Evolutionary conservation across 2,888 invertebrate species (phyloP), one percentile per base, ranked within the genome.

Genomic region (Tenthredo amoena): DNA sequence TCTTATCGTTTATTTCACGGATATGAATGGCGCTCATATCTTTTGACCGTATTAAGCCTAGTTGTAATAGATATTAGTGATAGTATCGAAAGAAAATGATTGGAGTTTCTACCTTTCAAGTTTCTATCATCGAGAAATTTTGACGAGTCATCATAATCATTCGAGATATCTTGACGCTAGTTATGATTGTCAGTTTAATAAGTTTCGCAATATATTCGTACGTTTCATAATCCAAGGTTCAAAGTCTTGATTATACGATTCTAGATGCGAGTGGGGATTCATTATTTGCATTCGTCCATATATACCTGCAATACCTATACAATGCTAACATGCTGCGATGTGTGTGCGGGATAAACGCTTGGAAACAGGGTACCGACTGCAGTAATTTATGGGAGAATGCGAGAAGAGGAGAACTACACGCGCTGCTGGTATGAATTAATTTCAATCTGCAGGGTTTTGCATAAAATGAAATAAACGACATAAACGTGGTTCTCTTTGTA

Each of bases 321-420:
- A 26, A 76, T 50, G 12, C 77, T 55, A 50, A 12, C 18, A 77
- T 40, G 77, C 47, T 26, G 10, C n/a, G 18, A 7, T 18, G 31
- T n/a, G 15, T 34, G 55, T 18, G n/a, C 9, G 18, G 18, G 34
- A 18, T 77, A 34, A 77, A 77, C 47, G 77, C 50, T 77, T 21
- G 43, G 40, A 71, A 18, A 43, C 72, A 43, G 72, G 40, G 12
- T 43, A 74, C 72, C n/a, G n/a, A 72, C 43, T 21, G 40, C 26
- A 10, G 47, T 77, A 55, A 77, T 55, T 77, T 77, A 77, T 77
- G 18, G 31, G 55, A 34, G 77, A 77, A 77, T 77, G 34, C 34
- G 31, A 50, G 47, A 77, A 55, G 34, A 77, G 26, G 26, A 55
- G 55, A 47, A 77, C 55, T 34, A 34, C 55, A 77, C n/a, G 18